phyloP scores from a whole-genome alignment of 2,888 invertebrate species.

The Eremobia ochroleuca region DNA sequence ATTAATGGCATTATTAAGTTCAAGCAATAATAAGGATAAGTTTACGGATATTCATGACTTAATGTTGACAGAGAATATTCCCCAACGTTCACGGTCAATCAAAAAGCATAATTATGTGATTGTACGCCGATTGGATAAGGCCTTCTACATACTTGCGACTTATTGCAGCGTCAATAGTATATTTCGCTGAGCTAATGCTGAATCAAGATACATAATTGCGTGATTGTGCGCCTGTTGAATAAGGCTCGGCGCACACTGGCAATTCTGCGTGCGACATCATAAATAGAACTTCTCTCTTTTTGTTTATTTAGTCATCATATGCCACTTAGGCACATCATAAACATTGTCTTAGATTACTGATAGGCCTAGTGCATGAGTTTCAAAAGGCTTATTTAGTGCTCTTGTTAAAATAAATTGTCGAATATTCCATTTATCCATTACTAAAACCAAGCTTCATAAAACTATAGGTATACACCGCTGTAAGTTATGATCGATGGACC shows the following conservation, averaged over 20 bases:
- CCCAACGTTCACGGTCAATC: conserved; percentile 37
- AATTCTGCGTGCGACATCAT: not conserved
- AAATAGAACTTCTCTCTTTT: not conserved
- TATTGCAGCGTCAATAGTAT: conserved; percentile 18
- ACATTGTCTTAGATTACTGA: not conserved
- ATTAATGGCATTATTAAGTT: not conserved
- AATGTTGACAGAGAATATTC: conserved; percentile 30
- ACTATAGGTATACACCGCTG: not conserved
- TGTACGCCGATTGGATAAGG: conserved; percentile 53
- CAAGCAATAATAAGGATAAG: not conserved
- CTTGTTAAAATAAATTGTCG: not conserved
- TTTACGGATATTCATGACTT: not conserved
- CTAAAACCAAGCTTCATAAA: not conserved
- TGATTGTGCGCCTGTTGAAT: conserved; percentile 35
- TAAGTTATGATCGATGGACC: not conserved
- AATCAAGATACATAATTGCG: conserved; percentile 53
- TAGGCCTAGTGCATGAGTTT: not conserved
- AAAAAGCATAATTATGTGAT: conserved; percentile 52
- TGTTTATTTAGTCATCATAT: not conserved
- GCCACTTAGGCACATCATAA: not conserved
- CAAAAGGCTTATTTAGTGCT: not conserved
- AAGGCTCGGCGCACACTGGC: conserved; percentile 10
- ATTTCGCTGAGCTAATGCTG: conserved; percentile 56
- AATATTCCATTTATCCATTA: not conserved
- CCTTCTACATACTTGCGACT: conserved; percentile 37